Conservation (phyloP, 2,888 invertebrate genomes). For the Drosophila leonis region DNA sequence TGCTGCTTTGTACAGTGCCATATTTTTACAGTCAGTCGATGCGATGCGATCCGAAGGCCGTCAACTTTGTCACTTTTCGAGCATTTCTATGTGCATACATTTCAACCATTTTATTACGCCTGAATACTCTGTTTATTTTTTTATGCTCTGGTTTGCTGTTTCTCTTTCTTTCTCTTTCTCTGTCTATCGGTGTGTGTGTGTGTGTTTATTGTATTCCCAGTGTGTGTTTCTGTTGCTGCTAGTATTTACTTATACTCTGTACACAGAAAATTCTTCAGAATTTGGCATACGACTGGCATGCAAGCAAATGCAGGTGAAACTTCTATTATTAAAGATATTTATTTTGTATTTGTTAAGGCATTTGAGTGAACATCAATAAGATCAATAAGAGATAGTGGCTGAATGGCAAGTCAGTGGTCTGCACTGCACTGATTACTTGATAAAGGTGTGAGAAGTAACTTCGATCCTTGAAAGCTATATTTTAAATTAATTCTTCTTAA, state of each 20-base stretch:
- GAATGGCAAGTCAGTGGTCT: too few relatives aligned
- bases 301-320: background rate
- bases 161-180: background rate
- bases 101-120: slow-evolving; percentile 25
- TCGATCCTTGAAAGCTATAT: too few relatives aligned
- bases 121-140: background rate
- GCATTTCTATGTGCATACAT: slow-evolving; percentile 38
- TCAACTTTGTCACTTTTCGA: slow-evolving; percentile 41
- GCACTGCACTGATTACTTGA: too few relatives aligned
- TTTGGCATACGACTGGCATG: background rate
- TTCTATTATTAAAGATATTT: background rate
- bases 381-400: too few relatives aligned
- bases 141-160: background rate
- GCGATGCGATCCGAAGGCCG: slow-evolving; percentile 8
- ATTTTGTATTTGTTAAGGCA: too few relatives aligned
- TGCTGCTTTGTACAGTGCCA: slow-evolving; percentile 18
- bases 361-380: too few relatives aligned
- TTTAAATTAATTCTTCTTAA: too few relatives aligned
- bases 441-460: too few relatives aligned
- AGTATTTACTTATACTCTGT: background rate
- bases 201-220: background rate
- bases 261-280: too few relatives aligned
- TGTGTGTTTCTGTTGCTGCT: background rate
- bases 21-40: slow-evolving; percentile 39
- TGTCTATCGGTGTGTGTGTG: background rate